Evolutionary conservation across 2,113 vertebrate genomes (phyloP).

Genomic region (Salminus brasiliensis): DNA sequence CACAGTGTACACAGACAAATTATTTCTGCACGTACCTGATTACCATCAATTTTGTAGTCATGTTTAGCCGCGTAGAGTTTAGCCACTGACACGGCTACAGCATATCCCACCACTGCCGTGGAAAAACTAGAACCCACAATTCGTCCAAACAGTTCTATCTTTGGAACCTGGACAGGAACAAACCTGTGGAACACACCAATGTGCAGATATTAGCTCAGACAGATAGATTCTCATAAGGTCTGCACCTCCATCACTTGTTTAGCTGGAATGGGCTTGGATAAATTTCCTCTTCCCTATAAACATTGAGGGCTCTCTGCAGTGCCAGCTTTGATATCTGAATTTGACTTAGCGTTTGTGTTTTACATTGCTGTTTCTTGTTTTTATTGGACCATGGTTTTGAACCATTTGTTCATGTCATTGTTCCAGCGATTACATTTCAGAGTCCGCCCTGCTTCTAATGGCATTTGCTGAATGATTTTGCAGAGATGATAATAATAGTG

Average conservation of each 20-base stretch:
- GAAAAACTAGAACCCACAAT: constrained; percentile 84
- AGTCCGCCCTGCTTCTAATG: not conserved
- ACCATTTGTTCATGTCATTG: not conserved
- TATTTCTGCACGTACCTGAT: constrained; percentile 76
- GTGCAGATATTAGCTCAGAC: not conserved
- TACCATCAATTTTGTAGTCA: constrained; percentile 84
- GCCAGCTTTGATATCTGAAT: not conserved
- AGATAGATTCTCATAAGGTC: not conserved
- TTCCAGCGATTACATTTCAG: not conserved
- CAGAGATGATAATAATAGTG: not conserved
- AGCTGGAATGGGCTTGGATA: not conserved
- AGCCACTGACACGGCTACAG: constrained; percentile 85
- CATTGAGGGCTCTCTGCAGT: not conserved
- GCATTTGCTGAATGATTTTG: not conserved
- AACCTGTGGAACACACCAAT: constrained; percentile 72
- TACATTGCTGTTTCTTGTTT: not conserved
- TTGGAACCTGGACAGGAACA: constrained; percentile 75
- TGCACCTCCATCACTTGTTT: not conserved
- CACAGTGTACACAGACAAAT: not conserved
- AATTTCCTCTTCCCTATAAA: not conserved
- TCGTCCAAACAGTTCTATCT: constrained; percentile 75
- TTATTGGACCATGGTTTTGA: not conserved
- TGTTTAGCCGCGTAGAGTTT: constrained; percentile 86
- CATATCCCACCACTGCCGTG: constrained; percentile 85
- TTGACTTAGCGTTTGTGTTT: not conserved